Evolutionary conservation across 1,140 invertebrate species (phyloP).

Genomic region (Zaprionus africanus): DNA sequence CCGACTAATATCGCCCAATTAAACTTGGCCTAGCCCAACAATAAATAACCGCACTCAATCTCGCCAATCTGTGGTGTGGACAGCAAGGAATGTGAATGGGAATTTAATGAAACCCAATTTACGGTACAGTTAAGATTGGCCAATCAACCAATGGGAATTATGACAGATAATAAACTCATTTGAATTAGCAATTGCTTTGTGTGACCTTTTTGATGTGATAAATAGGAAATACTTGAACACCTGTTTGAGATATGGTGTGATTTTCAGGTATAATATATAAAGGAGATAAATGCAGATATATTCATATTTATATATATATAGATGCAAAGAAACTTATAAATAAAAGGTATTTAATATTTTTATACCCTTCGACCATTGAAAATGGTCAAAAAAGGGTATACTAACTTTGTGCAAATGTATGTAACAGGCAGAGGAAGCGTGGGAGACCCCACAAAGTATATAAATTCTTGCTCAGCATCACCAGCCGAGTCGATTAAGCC

Average conservation of each 20-base stretch:
- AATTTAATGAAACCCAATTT: conserved; percentile 5
- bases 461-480: too few species aligned
- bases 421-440: too few species aligned
- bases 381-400: too few species aligned
- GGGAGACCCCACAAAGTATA: too few species aligned
- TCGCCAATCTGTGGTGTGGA: conserved; percentile 19
- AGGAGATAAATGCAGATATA: too few species aligned
- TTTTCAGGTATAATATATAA: too few species aligned
- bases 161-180: conserved; percentile 10
- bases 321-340: too few species aligned
- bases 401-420: too few species aligned
- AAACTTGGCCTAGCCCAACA: conserved; percentile 33
- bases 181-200: conserved; percentile 1
- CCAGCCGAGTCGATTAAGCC: too few species aligned
- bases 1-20: conserved; percentile 15
- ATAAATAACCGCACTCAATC: conserved; percentile 2
- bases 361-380: too few species aligned
- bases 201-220: not conserved
- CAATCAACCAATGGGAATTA: not conserved
- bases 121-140: not conserved
- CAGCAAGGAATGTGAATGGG: conserved; percentile 10
- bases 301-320: too few species aligned
- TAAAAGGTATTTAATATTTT: not conserved
- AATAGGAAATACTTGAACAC: not conserved
- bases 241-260: too few species aligned